phyloP scores from a whole-genome alignment of 2,888 invertebrate genomes.

The Ochlodes sylvanus region DNA sequence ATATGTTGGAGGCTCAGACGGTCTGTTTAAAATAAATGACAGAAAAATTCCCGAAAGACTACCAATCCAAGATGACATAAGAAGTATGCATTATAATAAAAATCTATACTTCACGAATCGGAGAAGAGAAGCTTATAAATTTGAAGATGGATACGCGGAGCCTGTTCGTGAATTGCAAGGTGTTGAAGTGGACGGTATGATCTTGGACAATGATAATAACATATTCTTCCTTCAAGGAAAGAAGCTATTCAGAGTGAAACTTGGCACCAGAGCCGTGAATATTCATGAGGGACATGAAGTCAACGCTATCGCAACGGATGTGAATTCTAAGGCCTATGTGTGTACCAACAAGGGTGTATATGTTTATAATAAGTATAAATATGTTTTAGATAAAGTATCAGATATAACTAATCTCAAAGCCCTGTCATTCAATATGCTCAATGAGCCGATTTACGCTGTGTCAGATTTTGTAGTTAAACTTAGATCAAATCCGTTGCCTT shows the following conservation, averaged over 20 bases:
- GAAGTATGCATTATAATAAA: slow-evolving; percentile 63
- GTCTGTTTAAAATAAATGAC: slow-evolving; percentile 64
- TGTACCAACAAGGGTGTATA: slow-evolving; percentile 64
- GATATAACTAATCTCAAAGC: slow-evolving; percentile 61
- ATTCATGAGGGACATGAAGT: slow-evolving; percentile 61
- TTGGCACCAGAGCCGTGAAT: slow-evolving; percentile 65
- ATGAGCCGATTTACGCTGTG: slow-evolving; percentile 67
- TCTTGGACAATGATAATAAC: slow-evolving; percentile 69
- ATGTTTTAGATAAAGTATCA: slow-evolving; percentile 65
- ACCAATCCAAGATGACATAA: slow-evolving; percentile 65
- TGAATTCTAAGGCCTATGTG: slow-evolving; percentile 58
- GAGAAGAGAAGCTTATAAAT: slow-evolving; percentile 62
- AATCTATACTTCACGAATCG: slow-evolving; percentile 64
- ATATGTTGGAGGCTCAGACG: slow-evolving; percentile 69
- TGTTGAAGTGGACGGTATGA: slow-evolving; percentile 58
- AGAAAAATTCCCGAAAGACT: slow-evolving; percentile 61
- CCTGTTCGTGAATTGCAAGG: slow-evolving; percentile 59
- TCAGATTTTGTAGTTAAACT: slow-evolving; percentile 65
- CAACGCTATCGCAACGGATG: slow-evolving; percentile 58
- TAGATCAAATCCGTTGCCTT: slow-evolving; percentile 54
- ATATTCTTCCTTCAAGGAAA: slow-evolving; percentile 63
- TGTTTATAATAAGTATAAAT: slow-evolving; percentile 73
- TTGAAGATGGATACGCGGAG: slow-evolving; percentile 60
- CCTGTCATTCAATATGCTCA: slow-evolving; percentile 61
- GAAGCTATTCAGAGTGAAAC: slow-evolving; percentile 62